Evolutionary conservation across 1,140 invertebrate species (phyloP).

Genomic region (Eupeodes corollae): DNA sequence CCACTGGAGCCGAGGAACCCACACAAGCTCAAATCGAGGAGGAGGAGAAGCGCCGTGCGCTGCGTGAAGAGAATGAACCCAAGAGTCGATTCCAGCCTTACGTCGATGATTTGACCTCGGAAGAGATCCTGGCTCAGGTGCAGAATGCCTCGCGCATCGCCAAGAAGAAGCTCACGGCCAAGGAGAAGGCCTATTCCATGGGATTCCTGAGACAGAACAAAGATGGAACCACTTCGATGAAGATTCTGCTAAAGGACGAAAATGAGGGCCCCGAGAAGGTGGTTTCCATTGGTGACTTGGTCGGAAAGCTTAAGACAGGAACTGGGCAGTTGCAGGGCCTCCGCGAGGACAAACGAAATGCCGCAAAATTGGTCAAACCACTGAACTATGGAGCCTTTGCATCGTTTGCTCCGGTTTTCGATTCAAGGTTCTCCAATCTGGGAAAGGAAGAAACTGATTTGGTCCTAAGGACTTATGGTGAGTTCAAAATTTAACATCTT

Average conservation of each 20-base stretch:
- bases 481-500: conserved; percentile 13
- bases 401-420: conserved; percentile 88
- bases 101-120: conserved; percentile 65
- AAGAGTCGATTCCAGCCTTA: conserved; percentile 64
- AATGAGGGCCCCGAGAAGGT: conserved; percentile 67
- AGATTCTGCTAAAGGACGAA: conserved; percentile 55
- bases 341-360: conserved; percentile 79
- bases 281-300: conserved; percentile 65
- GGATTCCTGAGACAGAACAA: conserved; percentile 67
- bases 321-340: conserved; percentile 53
- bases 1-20: conserved; percentile 38
- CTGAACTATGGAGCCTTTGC: conserved; percentile 90
- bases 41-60: conserved; percentile 38
- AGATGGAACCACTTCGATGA: conserved; percentile 80
- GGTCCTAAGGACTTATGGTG: conserved; percentile 80
- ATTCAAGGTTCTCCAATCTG: conserved; percentile 89
- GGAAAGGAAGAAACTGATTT: conserved; percentile 89
- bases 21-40: conserved; percentile 45
- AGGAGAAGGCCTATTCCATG: conserved; percentile 52
- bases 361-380: conserved; percentile 79
- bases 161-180: conserved; percentile 25
- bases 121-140: conserved; percentile 63
- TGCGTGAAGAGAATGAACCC: conserved; percentile 39
- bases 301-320: conserved; percentile 76
- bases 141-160: conserved; percentile 29